Evolutionary conservation across 1,140 invertebrate species (phyloP), one percentile per base, ranked within the genome.

Genomic region (Cyclina sinensis): DNA sequence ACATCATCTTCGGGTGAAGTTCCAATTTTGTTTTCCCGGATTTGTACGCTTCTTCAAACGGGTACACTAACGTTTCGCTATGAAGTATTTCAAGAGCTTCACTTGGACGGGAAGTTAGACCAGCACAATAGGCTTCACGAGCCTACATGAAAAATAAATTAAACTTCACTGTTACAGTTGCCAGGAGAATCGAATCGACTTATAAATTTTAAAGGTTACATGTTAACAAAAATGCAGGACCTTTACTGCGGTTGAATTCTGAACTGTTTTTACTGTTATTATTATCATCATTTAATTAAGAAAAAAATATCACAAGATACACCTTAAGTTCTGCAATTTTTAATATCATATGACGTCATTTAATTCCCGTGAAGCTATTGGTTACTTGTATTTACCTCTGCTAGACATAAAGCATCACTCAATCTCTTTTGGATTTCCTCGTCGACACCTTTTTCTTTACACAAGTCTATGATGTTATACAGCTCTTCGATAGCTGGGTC

Each of bases 1-100:
- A 88, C 24, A 65, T 27, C 59, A 90, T 48, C 89, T 82, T 84
- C 11, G 46, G 12, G 51, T 14, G 48, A 0, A 78, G 39, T 16
- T 70, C n/a, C 54, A 59, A 79, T 73, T 59, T 85, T 9, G 85
- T 85, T 51, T 80, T 84, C n/a, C 86, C 86, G 11, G 65, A 68
- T 35, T 88, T 43, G 27, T 35, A 46, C n/a, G 85, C 76, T 9
- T 65, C 27, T 21, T 54, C 54, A 35, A 76, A 87, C 9, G 76
- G 76, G 18, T 87, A 87, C 14, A 7, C 46, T 14, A 70, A 21
- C 0, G 85, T 87, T 7, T 73, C 65, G 11, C 39, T 70, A 11
- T 79, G 74, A 30, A 87, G n/a, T n/a, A 37, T 68, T 30, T 21
- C 59, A 24, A 87, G 39, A 9, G 37, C 85, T 11, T 59, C 74